Evolutionary conservation across 2,113 vertebrate genomes (phyloP), one percentile per base, ranked within the genome.

Genomic region (Pteronura brasiliensis): DNA sequence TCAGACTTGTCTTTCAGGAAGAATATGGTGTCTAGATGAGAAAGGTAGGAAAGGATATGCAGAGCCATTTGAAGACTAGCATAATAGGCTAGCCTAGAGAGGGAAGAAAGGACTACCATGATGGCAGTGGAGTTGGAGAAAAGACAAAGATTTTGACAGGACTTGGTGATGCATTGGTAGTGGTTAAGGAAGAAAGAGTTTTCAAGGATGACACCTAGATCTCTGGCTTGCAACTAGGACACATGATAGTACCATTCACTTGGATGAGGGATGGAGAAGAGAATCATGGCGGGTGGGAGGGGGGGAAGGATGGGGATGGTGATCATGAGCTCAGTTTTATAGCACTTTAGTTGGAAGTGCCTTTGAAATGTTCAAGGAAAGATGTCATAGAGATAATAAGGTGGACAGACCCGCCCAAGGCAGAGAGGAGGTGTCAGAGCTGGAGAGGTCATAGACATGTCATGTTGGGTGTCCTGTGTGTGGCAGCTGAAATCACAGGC

Each of bases 291-390:
- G 34, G 8, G 5, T 29, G 4, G 23, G 59, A 12, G 52, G n/a
- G 11, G 13, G 23, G 31, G n/a, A 42, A 12, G 63, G 13, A 3
- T 18, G 1, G 2, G 29, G 4, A 0, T 11, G 65, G 52, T 15
- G 6, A 47, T n/a, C 18, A 11, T 49, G 23, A 52, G 4, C 36
- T 82, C 34, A 52, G 52, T 55, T 93, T 67, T 76, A 3, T 52
- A 17, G 61, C 36, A 57, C 31, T 87, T 42, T 80, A 39, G 49
- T 11, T 67, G 34, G 49, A 92, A 39, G 8, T 29, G 7, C 15
- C 71, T 57, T 65, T 12, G 49, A 90, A 34, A 79, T 1, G 7
- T 17, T 59, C 49, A 18, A 74, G 36, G 23, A 61, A 29, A 71
- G 79, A 69, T 34, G 10, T 18, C 55, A 29, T n/a, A 17, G 34